These are phyloP conservation scores for Eilema sororculum DNA, from an alignment of 2,888 invertebrate genomes.

Conservation along the genomic window DNA sequence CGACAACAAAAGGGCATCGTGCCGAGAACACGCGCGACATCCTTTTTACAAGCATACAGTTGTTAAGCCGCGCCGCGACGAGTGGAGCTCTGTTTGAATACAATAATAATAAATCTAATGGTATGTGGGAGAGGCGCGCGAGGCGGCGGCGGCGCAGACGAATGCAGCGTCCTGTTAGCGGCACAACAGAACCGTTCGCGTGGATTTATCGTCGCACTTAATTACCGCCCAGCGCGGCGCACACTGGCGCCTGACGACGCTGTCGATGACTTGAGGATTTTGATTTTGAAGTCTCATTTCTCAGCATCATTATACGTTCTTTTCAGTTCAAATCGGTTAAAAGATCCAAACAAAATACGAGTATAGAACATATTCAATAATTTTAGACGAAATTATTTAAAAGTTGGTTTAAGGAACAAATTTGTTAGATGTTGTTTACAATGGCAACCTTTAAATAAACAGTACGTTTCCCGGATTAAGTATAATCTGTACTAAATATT, in stretches of 20 bases:
- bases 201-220: constrained; percentile 58
- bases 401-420: too few relatives aligned
- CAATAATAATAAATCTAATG: constrained; percentile 40
- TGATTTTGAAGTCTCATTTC: not conserved
- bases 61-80: constrained; percentile 15
- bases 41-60: constrained; percentile 12
- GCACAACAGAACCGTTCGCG: constrained; percentile 27
- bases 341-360: not conserved
- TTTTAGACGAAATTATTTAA: too few relatives aligned
- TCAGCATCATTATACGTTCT: not conserved
- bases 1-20: not conserved
- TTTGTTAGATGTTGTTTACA: too few relatives aligned
- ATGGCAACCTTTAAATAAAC: too few relatives aligned
- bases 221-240: constrained; percentile 38
- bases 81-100: constrained; percentile 27
- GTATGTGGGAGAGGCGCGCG: constrained; percentile 14
- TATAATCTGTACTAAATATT: too few relatives aligned
- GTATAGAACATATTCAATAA: too few relatives aligned
- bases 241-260: not conserved
- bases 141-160: constrained; percentile 12
- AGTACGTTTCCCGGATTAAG: too few relatives aligned
- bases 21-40: not conserved
- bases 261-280: not conserved
- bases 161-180: constrained; percentile 18
- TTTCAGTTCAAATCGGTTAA: not conserved